These are phyloP conservation scores for Trichogramma pretiosum DNA, from an alignment of 1,140 invertebrate genomes.

Conservation along the genomic window DNA sequence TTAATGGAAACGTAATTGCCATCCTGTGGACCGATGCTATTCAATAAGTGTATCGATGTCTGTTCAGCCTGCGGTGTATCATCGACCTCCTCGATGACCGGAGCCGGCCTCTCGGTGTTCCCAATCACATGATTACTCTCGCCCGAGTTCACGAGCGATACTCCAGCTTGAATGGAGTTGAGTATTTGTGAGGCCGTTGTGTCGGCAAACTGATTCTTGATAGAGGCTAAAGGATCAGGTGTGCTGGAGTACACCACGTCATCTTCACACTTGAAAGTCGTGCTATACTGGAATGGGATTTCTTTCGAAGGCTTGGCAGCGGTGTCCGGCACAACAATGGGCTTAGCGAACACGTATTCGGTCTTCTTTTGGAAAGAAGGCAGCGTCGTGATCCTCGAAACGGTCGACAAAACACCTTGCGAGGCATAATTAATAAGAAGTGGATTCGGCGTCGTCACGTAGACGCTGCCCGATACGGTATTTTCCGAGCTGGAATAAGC, in stretches of 20 bases:
- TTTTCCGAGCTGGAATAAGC: not conserved
- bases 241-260: conserved; percentile 10
- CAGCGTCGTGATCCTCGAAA: not conserved
- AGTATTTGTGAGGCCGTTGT: conserved; percentile 31
- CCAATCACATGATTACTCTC: conserved; percentile 23
- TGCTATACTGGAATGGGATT: conserved; percentile 22
- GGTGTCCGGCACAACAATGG: conserved; percentile 37
- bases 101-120: conserved; percentile 11
- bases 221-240: not conserved
- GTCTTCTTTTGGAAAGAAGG: not conserved
- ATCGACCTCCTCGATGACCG: conserved; percentile 24
- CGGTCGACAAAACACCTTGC: not conserved
- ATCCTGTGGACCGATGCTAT: conserved; percentile 6
- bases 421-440: not conserved
- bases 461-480: not conserved
- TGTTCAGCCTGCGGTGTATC: not conserved
- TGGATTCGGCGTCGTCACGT: conserved; percentile 2
- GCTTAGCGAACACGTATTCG: conserved; percentile 26
- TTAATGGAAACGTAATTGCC: conserved; percentile 16
- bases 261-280: conserved; percentile 22
- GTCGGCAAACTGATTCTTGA: not conserved
- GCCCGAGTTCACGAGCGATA: conserved; percentile 35
- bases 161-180: conserved; percentile 43
- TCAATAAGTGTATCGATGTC: not conserved
- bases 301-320: not conserved